These are phyloP conservation scores for Syrphus vitripennis DNA, from an alignment of 2,888 invertebrate species.

Conservation along the genomic window DNA sequence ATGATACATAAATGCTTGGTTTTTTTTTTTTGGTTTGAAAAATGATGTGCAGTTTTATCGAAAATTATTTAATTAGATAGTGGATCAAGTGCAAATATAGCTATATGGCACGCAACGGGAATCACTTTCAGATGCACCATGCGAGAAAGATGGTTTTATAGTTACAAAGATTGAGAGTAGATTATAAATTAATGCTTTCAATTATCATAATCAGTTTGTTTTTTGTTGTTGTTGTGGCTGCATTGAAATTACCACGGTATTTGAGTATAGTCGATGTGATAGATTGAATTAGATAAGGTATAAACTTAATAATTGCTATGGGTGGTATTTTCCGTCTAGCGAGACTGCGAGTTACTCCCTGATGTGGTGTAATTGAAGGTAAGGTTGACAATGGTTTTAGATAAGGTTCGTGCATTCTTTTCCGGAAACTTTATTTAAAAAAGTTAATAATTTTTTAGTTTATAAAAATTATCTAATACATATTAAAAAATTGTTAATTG, in stretches of 20 bases:
- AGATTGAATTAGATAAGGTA: not conserved
- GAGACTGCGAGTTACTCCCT: not conserved
- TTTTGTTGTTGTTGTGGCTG: not conserved
- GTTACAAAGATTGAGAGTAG: conserved; percentile 1
- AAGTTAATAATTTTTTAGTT: not conserved
- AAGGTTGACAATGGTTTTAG: not conserved
- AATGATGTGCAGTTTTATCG: conserved; percentile 55
- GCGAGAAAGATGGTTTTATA: not conserved
- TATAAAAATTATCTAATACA: too few species aligned
- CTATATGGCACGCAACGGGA: conserved; percentile 51
- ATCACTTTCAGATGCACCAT: conserved; percentile 44
- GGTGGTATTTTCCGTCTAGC: not conserved
- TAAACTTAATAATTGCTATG: not conserved
- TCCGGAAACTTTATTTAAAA: not conserved
- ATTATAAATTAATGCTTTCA: conserved; percentile 19
- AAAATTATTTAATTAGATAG: conserved; percentile 54
- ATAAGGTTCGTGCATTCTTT: not conserved
- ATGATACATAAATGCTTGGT: not conserved
- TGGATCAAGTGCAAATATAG: conserved; percentile 9
- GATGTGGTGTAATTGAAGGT: not conserved
- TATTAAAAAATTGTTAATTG: too few species aligned
- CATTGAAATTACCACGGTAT: not conserved
- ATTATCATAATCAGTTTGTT: not conserved
- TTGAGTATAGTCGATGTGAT: not conserved
- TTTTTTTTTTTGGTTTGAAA: not conserved